phyloP scores from a whole-genome alignment of 1,140 invertebrate genomes.

The Drosophila santomea region DNA sequence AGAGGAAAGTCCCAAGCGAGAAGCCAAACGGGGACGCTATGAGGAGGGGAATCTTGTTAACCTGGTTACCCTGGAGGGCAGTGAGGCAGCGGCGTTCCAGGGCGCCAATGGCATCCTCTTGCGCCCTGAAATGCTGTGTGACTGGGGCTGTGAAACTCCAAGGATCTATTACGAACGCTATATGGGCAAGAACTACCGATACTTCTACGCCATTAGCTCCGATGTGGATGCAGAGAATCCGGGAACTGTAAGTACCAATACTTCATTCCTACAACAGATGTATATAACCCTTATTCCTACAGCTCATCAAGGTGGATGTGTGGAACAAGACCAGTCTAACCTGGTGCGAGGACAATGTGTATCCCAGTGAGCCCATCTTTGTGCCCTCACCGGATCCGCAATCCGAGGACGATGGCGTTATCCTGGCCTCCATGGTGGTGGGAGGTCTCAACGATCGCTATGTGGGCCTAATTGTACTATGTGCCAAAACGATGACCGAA shows the following conservation, averaged over 20 bases:
- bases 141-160: constrained; percentile 93
- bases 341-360: constrained; percentile 90
- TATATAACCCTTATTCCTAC: background rate
- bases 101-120: constrained; percentile 86
- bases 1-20: constrained; percentile 8
- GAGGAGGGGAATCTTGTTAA: constrained; percentile 68
- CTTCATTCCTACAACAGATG: background rate
- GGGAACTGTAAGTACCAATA: constrained; percentile 88
- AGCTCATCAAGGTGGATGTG: constrained; percentile 93
- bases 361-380: constrained; percentile 95
- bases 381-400: constrained; percentile 89
- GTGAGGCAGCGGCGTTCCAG: constrained; percentile 86
- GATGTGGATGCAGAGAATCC: constrained; percentile 93
- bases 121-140: constrained; percentile 88
- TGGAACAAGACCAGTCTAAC: constrained; percentile 87
- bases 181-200: constrained; percentile 89
- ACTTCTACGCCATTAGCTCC: constrained; percentile 95
- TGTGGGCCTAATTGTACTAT: constrained; percentile 89
- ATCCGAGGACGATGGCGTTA: constrained; percentile 92
- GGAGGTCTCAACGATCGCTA: constrained; percentile 86
- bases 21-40: constrained; percentile 29
- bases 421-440: constrained; percentile 90
- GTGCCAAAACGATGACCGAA: constrained; percentile 89
- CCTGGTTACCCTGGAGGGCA: constrained; percentile 85
- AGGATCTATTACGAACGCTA: constrained; percentile 89